Conservation (phyloP, 2,797 vertebrate species). For the Kryptolebias ocellatus region DNA sequence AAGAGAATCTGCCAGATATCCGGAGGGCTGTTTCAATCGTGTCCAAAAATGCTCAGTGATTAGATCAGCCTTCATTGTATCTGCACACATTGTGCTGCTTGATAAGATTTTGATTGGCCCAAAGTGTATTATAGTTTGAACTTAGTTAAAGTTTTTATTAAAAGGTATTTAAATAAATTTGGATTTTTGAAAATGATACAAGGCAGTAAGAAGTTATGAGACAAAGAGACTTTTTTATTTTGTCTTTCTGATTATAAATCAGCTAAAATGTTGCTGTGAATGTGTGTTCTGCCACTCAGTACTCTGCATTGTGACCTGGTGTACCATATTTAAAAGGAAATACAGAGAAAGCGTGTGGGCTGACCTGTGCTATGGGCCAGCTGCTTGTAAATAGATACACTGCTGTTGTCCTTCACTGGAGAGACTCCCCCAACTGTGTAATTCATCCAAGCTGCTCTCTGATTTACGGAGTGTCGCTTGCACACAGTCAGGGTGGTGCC, state of each 20-base stretch:
- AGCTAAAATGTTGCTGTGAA: constrained; percentile 21
- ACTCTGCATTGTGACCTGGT: constrained; percentile 16
- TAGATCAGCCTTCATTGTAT: constrained; percentile 26
- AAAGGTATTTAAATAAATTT: constrained; percentile 32
- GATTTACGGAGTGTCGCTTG: constrained; percentile 70
- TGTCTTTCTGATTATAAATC: constrained; percentile 5
- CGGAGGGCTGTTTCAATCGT: constrained; percentile 1
- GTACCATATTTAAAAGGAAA: constrained; percentile 67
- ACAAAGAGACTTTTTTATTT: neutral
- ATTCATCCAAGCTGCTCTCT: constrained; percentile 66
- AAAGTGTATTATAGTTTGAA: constrained; percentile 41
- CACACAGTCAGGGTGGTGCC: constrained; percentile 63
- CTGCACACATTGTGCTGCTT: constrained; percentile 16
- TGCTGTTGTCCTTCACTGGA: constrained; percentile 72
- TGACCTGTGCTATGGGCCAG: constrained; percentile 67
- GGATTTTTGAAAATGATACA: constrained; percentile 10
- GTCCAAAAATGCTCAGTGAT: constrained; percentile 34
- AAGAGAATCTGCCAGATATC: constrained; percentile 12
- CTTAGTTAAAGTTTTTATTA: constrained; percentile 25
- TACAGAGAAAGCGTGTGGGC: constrained; percentile 40
- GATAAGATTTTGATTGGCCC: constrained; percentile 32
- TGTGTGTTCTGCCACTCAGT: constrained; percentile 21
- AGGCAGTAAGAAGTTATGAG: neutral
- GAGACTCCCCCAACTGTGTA: constrained; percentile 62
- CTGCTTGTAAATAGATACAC: constrained; percentile 71